Conservation (phyloP, 2,797 vertebrate species). For the Epinephelus awoara region DNA sequence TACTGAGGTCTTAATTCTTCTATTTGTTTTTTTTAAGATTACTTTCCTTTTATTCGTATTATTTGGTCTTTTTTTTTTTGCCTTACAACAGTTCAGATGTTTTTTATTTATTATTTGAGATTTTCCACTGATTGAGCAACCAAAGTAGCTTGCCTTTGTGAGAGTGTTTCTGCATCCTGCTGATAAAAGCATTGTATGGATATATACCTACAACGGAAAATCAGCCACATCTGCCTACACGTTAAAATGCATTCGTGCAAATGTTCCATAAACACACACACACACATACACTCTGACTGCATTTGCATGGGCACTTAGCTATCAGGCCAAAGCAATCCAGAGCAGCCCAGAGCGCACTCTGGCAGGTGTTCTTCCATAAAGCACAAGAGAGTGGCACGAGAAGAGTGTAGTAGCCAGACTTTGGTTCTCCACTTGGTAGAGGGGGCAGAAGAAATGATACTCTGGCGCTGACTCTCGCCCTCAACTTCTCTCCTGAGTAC, state of each 20-base stretch:
- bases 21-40: background rate
- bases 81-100: background rate
- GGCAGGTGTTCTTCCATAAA: conserved; percentile 54
- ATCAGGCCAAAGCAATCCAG: conserved; percentile 1
- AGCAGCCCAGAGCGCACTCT: background rate
- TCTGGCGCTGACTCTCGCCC: conserved; percentile 28
- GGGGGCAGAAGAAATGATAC: conserved; percentile 36
- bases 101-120: background rate
- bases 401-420: conserved; percentile 31
- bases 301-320: conserved; percentile 15
- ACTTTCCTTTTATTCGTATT: background rate
- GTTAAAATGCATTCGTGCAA: conserved; percentile 26
- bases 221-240: conserved; percentile 33
- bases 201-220: conserved; percentile 8
- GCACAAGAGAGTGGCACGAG: conserved; percentile 28
- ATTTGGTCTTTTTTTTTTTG: background rate
- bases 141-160: background rate
- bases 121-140: background rate
- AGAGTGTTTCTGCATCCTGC: conserved; percentile 12
- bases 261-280: background rate
- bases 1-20: background rate
- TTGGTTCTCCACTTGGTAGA: conserved; percentile 24
- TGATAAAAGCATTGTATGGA: conserved; percentile 44
- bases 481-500: conserved; percentile 40
- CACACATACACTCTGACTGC: conserved; percentile 13